Conservation (phyloP, 2,797 vertebrate species). For the Propithecus deckenii region DNA sequence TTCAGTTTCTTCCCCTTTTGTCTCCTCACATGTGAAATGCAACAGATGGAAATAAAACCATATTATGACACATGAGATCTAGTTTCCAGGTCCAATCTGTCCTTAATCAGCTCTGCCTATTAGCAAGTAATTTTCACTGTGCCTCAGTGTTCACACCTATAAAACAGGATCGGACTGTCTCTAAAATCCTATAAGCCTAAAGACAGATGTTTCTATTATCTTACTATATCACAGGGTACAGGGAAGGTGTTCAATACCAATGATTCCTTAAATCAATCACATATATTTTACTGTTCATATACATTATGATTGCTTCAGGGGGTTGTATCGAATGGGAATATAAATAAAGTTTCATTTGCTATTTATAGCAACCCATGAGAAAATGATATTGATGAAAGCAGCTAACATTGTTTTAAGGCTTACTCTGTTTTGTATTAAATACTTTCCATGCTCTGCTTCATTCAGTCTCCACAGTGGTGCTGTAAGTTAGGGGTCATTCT, state of each 20-base stretch:
- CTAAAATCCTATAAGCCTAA: neutral
- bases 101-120: neutral
- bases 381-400: neutral
- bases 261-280: neutral
- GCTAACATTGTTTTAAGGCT: neutral
- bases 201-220: neutral
- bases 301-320: neutral
- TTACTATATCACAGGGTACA: neutral
- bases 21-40: neutral
- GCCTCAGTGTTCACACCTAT: neutral
- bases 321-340: neutral
- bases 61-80: neutral
- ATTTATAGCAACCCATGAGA: neutral
- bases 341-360: neutral
- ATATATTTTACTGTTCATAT: neutral
- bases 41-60: neutral
- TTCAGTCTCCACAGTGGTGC: neutral
- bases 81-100: neutral
- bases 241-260: neutral
- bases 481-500: neutral
- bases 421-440: neutral
- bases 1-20: neutral
- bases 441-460: accelerated
- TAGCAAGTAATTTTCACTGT: neutral
- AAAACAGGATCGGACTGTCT: neutral